Evolutionary conservation across 2,888 invertebrate species (phyloP), one percentile per base, ranked within the genome.

Genomic region (Eristalis intricaria): DNA sequence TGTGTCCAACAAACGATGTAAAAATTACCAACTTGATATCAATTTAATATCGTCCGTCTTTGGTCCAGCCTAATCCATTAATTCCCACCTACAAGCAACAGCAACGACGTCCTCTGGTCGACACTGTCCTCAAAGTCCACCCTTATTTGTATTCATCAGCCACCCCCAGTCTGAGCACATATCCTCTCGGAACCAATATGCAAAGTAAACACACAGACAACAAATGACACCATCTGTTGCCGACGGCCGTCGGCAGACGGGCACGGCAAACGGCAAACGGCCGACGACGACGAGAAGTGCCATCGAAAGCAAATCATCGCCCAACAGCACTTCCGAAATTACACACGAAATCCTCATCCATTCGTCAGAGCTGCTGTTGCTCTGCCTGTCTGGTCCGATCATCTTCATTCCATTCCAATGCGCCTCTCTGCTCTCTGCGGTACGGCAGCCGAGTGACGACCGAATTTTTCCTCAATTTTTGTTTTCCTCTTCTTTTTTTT

Each of bases 151-250:
- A 83, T 75, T 70, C 82, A 83, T 22, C 82, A 83, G 26, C 77
- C 80, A 85, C 85, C 85, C 81, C 69, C 71, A 69, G 66, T 40
- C 50, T 32, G n/a, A 26, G 60, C 60, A 60, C 26, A 60, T 60
- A 60, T 60, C 60, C 60, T 60, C n/a, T 60, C 58, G 60, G 40
- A 76, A 68, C 73, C 71, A 87, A 87, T 84, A 87, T 87, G 87
- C 87, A 87, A 87, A 87, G 87, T 73, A 87, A 84, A 87, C 76
- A 87, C 75, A 79, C 79, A 80, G 73, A 58, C 84, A 83, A 68
- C 65, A 81, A 84, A 76, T 63, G 75, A 80, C 83, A 87, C 79
- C 87, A 87, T 84, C 84, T 87, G 87, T 84, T 87, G 84, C 87
- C 83, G 87, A 73, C 79, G 83, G 74, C 82, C 63, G 13, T 32